Base-by-base conservation (phyloP, 2,888 invertebrate genomes). In the Ormyrus thymus region DNA sequence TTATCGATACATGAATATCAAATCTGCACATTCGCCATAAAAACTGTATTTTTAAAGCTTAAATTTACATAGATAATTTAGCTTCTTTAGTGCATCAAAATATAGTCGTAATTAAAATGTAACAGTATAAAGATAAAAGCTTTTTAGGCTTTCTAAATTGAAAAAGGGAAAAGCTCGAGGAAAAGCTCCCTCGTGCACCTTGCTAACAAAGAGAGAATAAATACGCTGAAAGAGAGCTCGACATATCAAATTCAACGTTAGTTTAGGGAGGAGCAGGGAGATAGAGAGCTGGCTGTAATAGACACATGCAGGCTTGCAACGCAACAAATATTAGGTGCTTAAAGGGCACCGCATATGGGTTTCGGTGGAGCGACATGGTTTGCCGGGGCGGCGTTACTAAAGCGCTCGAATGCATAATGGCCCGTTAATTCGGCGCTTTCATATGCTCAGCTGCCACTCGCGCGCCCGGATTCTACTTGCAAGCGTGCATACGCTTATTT, bases 351-450 rank as follows among this genome's bases (percentile, higher is more conserved):
- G 69, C 76, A 80, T 68, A 76, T 79, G 72, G 66, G 66, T 76
- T 72, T 64, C 72, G 56, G 61, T 13, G 59, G 11, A 9, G 29
- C 59, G 45, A 69, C 50, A 29, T 29, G 70, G 68, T 77, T 72
- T 8, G 70, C 65, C 43, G 15, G 4, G 8, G 15, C 43, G 48
- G 62, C 75, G 82, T 82, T 83, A 82, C 83, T 81, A 83, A 82
- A 82, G 81, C 84, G 84, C 85, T 86, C 85, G 85, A 87, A 88
- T 88, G 85, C 83, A 84, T 86, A 87, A 87, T 86, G 84, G 86
- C 80, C 85, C 84, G 85, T 87, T 87, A 87, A 87, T 87, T 87
- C 85, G 81, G 83, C 84, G 84, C 78, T 84, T 84, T 86, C 86
- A 86, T 88, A 88, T 88, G 85, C 85, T 85, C 88, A 88, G 88